Conservation (phyloP, 2,888 invertebrate genomes). For the Saturnia japonica region DNA sequence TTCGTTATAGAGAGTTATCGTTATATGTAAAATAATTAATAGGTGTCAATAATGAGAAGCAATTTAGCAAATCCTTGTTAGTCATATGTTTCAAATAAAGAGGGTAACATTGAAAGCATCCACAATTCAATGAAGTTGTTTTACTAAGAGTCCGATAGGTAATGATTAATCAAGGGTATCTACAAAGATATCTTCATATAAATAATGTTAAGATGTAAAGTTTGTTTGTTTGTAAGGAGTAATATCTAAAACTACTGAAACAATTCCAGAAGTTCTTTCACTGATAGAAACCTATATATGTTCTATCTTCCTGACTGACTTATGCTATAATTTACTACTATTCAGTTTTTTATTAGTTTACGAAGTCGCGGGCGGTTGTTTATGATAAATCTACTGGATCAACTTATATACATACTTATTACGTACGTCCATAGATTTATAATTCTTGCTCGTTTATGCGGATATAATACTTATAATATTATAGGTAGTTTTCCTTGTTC, state of each 20-base stretch:
- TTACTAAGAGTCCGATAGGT: no score
- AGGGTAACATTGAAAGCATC: slow-evolving; percentile 98
- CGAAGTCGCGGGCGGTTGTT: background rate
- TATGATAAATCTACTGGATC: background rate
- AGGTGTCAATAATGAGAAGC: slow-evolving; percentile 98
- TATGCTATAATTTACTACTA: slow-evolving; percentile 42
- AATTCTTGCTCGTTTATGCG: background rate
- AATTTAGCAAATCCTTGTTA: slow-evolving; percentile 92
- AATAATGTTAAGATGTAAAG: no score
- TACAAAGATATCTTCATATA: no score
- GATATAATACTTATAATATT: background rate
- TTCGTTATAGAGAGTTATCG: no score
- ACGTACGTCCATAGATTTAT: background rate
- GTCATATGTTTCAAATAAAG: slow-evolving; percentile 97
- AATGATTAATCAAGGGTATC: no score
- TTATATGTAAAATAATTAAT: slow-evolving; percentile 97
- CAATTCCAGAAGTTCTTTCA: no score
- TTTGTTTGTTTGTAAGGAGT: no score
- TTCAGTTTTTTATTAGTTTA: background rate
- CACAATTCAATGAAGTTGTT: slow-evolving; percentile 92
- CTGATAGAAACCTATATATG: no score
- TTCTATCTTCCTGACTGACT: no score
- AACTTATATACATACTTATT: background rate
- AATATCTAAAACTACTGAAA: no score
- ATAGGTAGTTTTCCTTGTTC: slow-evolving; percentile 61